Conservation (phyloP, 2,888 invertebrate species). For the Agonum fuliginosum region DNA sequence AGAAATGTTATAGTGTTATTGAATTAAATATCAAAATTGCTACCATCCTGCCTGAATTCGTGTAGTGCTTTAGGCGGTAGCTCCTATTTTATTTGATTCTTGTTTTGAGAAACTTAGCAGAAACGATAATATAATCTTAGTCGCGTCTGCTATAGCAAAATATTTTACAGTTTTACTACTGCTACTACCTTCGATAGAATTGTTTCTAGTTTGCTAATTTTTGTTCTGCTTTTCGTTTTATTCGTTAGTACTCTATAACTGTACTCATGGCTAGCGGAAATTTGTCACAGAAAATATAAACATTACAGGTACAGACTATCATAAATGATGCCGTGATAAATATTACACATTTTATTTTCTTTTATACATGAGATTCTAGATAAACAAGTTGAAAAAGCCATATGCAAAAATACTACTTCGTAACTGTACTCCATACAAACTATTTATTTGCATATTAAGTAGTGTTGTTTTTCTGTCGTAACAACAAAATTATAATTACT, state of each 20-base stretch:
- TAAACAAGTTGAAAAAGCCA: slow-evolving; percentile 24
- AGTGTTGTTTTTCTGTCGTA: too few species aligned
- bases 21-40: slow-evolving; percentile 9
- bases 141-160: background rate
- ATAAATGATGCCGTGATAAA: slow-evolving; percentile 28
- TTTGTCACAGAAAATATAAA: slow-evolving; percentile 29
- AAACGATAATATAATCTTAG: background rate
- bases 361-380: background rate
- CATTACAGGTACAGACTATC: slow-evolving; percentile 6
- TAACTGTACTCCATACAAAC: too few species aligned
- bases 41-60: background rate
- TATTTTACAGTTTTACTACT: too few species aligned
- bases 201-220: slow-evolving; percentile 10
- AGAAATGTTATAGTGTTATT: background rate
- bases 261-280: slow-evolving; percentile 13
- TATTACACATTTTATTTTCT: slow-evolving; percentile 24
- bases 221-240: slow-evolving; percentile 12
- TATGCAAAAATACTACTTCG: too few species aligned
- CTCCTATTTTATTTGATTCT: background rate
- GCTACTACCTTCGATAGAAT: background rate
- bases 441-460: too few species aligned
- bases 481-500: background rate
- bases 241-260: slow-evolving; percentile 19
- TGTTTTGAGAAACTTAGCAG: background rate
- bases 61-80: background rate